Evolutionary conservation across 1,140 invertebrate genomes (phyloP).

Genomic region (Aplysia californica): DNA sequence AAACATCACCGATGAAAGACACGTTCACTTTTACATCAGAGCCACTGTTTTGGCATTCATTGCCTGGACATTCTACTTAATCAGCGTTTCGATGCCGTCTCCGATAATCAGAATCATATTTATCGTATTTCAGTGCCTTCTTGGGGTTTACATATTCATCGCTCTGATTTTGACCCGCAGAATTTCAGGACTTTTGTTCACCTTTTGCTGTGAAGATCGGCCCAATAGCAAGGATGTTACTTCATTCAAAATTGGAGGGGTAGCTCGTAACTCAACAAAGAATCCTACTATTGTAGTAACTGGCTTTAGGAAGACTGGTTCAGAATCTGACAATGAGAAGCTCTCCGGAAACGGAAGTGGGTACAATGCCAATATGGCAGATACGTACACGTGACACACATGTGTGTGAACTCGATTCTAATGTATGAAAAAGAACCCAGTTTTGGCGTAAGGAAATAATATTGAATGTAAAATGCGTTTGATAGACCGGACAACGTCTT

Average conservation of each 20-base stretch:
- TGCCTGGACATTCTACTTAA: neutral
- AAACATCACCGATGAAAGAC: neutral
- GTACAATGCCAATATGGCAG: too few relatives aligned
- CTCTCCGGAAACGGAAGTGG: neutral
- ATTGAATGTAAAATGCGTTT: neutral
- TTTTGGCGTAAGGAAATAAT: neutral
- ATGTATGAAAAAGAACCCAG: neutral
- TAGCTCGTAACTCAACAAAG: neutral
- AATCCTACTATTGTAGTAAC: conserved; percentile 7
- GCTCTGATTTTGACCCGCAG: conserved; percentile 3
- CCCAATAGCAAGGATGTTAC: neutral
- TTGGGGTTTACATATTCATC: conserved; percentile 14
- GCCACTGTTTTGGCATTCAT: neutral
- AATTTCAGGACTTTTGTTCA: conserved; percentile 13
- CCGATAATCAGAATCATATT: neutral
- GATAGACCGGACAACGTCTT: neutral
- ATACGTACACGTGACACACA: neutral
- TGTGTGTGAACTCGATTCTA: neutral
- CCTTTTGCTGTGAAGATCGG: conserved; percentile 1
- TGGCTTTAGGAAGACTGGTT: conserved; percentile 9
- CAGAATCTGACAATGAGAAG: too few relatives aligned
- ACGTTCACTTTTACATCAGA: conserved; percentile 25
- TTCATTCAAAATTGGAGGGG: conserved; percentile 10
- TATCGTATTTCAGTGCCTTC: conserved; percentile 3
- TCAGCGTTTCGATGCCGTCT: neutral